Percentiles rank a stretch among this genome's conserved stretches.
phyloP scores from a whole-genome alignment of 1,140 invertebrate genomes.

The Calycopis cecrops region DNA sequence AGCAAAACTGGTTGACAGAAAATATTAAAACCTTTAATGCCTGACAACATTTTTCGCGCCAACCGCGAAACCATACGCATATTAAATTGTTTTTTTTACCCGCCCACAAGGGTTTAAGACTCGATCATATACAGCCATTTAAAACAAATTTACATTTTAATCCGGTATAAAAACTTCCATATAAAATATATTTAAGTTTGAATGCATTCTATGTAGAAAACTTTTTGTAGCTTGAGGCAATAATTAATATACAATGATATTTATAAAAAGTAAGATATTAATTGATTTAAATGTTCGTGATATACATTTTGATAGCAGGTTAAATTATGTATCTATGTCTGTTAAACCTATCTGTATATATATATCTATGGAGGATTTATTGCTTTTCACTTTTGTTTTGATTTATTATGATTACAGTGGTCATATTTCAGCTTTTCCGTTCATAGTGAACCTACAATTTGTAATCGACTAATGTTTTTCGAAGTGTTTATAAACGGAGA shows the following conservation, averaged over 20 bases:
- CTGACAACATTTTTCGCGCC: constrained; percentile 2
- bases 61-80: constrained; percentile 1
- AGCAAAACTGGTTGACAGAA: constrained; percentile 7
- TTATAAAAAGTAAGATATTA: constrained; percentile 1
- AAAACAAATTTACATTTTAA: too few species aligned
- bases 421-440: not conserved
- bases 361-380: not conserved
- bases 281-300: constrained; percentile 1
- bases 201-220: not conserved
- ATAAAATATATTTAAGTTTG: not conserved
- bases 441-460: too few species aligned
- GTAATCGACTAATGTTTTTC: too few species aligned
- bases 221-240: not conserved
- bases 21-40: constrained; percentile 4
- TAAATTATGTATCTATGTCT: too few species aligned
- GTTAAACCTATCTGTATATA: too few species aligned
- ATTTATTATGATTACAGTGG: constrained; percentile 3
- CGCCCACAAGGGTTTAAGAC: constrained; percentile 1
- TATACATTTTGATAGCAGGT: too few species aligned
- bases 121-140: too few species aligned
- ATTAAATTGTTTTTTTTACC: not conserved
- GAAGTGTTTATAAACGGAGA: too few species aligned
- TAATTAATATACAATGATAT: not conserved
- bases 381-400: constrained; percentile 4
- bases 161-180: too few species aligned